Evolutionary conservation across 2,888 invertebrate genomes (phyloP), one percentile per base, ranked within the genome.

Genomic region (Lydus trimaculatus): DNA sequence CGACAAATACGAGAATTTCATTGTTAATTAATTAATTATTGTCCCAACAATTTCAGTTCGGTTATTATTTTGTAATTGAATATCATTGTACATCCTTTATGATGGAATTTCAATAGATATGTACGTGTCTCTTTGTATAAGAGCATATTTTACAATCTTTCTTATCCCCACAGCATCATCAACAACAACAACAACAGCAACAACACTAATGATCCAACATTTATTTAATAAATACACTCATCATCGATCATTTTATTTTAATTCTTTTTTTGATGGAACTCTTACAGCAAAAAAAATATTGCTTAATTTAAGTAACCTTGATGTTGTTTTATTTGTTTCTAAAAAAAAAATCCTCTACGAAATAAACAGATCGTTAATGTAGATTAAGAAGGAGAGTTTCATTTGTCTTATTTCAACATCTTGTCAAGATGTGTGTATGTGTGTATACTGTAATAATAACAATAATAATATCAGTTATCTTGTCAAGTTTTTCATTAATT

Each of bases 341-440:
- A 5, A 11, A 7, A 15, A 43, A 17, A 43, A n/a, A 43, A 36
- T 36, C 36, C 13, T 36, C 13, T 36, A 36, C n/a, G 11, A 43
- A 43, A 43, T 17, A 43, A 39, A 39, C 17, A 43, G 43, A 43
- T 43, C 17, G 43, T 43, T 17, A n/a, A 43, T 43, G n/a, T 43
- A 43, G 43, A 43, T 43, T 43, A 43, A 43, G 43, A 43, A 9
- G 15, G 0, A 43, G 17, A 43, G 11, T 43, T 43, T n/a, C 43
- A 43, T 43, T 43, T n/a, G n/a, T 43, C 17, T 43, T 43, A n/a
- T 43, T 43, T 43, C 43, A 43, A n/a, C 43, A 43, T 43, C 43
- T 43, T 17, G 43, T 43, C 43, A 43, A 17, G 43, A 43, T 43
- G n/a, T 43, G n/a, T 43, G 11, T 43, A 5, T 15, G 36, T 13